Base-by-base conservation (phyloP, 2,113 vertebrate genomes). In the Pycnonotus jocosus region DNA sequence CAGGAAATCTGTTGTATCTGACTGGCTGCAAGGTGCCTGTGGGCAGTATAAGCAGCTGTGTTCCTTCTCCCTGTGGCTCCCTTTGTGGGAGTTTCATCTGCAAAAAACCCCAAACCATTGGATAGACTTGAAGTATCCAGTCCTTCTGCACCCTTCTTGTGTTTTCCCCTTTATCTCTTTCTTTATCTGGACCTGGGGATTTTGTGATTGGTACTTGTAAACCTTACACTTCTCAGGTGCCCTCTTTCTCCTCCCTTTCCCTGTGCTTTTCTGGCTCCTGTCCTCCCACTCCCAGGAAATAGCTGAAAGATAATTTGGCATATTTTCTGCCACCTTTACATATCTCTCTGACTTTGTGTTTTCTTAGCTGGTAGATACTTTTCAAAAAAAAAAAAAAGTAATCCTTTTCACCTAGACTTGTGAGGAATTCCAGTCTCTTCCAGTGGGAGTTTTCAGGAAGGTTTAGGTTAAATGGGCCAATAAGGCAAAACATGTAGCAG, bases 361-460 rank as follows among this genome's bases (percentile, higher is more conserved):
- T 97, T 97, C 82, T 96, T 97, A 97, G 94, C 93, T 97, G 96
- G 92, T 95, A 92, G 93, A 95, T 96, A 95, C 92, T 96, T 97
- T 96, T 96, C 92, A 79, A 47, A 66, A 48, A 90, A 86, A 51
- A 83, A 88, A 53, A 91, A 93, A 30, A 44, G 82, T 69, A 96
- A 93, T 96, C 86, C 66, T 84, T 95, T 96, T 96, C 79, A 96
- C 90, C 91, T 96, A 95, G 94, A 96, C 81, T 90, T 95, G 81
- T 96, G 78, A 97, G 74, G 91, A 97, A 97, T 97, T 96, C 90
- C 81, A 96, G 2, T 94, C 81, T 94, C 86, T 92, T 97, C 97
- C 93, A 97, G 89, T 96, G 96, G 95, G 96, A 97, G 95, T 97
- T 97, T 96, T 97, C 88, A 96, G 94, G 94, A 97, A 96, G 77